Conservation (phyloP, 2,113 vertebrate species). For the Isichthys henryi region DNA sequence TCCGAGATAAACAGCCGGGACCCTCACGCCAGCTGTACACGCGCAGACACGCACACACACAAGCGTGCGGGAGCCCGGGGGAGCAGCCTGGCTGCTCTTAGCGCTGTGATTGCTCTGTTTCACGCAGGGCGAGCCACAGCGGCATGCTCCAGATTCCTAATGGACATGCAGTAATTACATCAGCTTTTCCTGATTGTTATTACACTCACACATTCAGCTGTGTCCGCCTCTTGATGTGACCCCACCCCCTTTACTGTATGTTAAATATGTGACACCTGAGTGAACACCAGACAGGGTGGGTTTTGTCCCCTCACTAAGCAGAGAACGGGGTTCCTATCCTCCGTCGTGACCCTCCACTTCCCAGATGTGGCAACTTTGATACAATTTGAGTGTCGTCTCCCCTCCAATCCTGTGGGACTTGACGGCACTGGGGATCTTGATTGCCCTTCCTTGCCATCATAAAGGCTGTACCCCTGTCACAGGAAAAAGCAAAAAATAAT, state of each 20-base stretch:
- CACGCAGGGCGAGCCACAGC: neutral
- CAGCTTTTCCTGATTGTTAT: neutral
- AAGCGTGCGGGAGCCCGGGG: neutral
- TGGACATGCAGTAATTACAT: neutral
- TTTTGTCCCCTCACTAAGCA: neutral
- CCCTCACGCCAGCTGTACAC: too few relatives aligned
- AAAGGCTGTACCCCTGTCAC: neutral
- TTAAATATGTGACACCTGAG: neutral
- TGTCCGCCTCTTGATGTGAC: neutral
- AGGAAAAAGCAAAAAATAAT: neutral
- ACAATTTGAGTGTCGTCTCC: neutral
- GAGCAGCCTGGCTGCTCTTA: neutral
- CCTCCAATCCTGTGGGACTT: neutral
- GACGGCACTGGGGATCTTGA: neutral
- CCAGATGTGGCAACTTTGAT: neutral
- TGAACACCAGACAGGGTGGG: neutral
- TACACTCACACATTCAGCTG: neutral
- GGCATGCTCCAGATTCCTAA: neutral
- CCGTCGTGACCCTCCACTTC: neutral
- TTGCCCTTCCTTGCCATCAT: neutral
- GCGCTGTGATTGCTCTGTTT: neutral
- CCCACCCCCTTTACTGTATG: neutral
- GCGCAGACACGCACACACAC: neutral
- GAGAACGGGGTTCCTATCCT: neutral
- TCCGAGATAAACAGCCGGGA: neutral